A percentile compares a stretch with the other conserved stretches of the same genome.
Conservation (phyloP, 2,113 vertebrate genomes). For the Fregata magnificens region DNA sequence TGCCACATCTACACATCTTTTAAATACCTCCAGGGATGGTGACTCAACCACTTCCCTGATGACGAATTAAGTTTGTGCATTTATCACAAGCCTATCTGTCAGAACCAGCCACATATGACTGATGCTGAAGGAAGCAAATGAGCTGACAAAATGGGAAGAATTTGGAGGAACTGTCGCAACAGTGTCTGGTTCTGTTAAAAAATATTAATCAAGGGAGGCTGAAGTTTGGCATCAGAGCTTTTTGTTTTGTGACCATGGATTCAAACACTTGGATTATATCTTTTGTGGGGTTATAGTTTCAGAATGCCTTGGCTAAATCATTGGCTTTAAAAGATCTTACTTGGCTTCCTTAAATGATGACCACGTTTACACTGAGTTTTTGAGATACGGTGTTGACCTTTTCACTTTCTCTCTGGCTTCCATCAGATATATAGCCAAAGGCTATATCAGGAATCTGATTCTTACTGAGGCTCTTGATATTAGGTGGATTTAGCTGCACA, state of each 20-base stretch:
- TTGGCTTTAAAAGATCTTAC: neutral
- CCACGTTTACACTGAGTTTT: neutral
- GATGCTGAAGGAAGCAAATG: neutral
- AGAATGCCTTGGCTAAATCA: neutral
- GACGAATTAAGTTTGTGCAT: neutral
- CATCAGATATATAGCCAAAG: neutral
- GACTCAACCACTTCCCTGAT: neutral
- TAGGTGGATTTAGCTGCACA: neutral
- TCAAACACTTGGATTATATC: neutral
- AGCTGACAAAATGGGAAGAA: neutral
- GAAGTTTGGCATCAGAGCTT: neutral
- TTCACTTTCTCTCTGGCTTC: neutral
- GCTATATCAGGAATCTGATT: neutral
- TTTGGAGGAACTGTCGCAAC: neutral
- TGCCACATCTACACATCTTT: neutral
- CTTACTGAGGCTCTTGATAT: neutral
- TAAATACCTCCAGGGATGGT: neutral
- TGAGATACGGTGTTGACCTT: neutral
- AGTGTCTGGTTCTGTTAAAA: neutral
- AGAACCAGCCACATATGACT: neutral
- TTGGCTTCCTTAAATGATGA: neutral
- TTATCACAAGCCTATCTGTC: neutral
- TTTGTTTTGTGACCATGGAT: neutral
- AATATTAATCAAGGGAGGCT: neutral
- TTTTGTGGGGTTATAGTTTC: neutral